Evolutionary conservation across 2,113 vertebrate species (phyloP), one percentile per base, ranked within the genome.

Genomic region (Hyperopisus bebe): DNA sequence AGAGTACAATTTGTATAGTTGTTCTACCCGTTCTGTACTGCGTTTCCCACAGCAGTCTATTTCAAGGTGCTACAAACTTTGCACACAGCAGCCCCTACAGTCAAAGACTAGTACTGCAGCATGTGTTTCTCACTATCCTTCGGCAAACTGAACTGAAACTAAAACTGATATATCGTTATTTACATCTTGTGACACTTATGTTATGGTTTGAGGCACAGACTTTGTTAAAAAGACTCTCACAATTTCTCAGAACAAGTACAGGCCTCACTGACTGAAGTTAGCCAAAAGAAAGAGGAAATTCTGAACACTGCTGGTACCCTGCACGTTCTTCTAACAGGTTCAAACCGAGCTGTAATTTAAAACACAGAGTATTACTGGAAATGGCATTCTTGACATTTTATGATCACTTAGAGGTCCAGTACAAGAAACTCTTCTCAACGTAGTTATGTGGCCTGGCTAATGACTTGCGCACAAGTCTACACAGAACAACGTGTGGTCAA

Each of bases 81-180:
- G 70, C 53, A 55, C 35, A 92, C 91, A 93, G 89, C 70, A 88
- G 70, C 91, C 62, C 89, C 90, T 91, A 89, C 48, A 92, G 92
- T 90, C 87, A 31, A 17, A 46, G 1, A 4, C 24, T 1, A 35
- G 90, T 89, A 92, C 87, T 92, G 90, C 90, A 90, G 84, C 5
- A 2, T 82, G 55, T 62, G 82, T 62, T 13, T 10, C 62, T 44
- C 44, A 42, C 62, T 44, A 87, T 27, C 77, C 86, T 77, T 5
- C 19, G 3, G 17, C 0, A 17, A 80, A 80, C 2, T 21, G 46
- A 84, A 47, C 44, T 19, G 39, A 84, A 84, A 84, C 80, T 44
- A 82, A 84, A 46, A 9, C 62, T 70, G 10, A 70, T 13, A 70
- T 13, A 70, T 70, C 3, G 10, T 70, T 70, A 70, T 31, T 70